A percentile compares a stretch with the other conserved stretches of the same genome.
Evolutionary conservation across 2,888 invertebrate genomes (phyloP).

Genomic region (Steinernema hermaphroditum): DNA sequence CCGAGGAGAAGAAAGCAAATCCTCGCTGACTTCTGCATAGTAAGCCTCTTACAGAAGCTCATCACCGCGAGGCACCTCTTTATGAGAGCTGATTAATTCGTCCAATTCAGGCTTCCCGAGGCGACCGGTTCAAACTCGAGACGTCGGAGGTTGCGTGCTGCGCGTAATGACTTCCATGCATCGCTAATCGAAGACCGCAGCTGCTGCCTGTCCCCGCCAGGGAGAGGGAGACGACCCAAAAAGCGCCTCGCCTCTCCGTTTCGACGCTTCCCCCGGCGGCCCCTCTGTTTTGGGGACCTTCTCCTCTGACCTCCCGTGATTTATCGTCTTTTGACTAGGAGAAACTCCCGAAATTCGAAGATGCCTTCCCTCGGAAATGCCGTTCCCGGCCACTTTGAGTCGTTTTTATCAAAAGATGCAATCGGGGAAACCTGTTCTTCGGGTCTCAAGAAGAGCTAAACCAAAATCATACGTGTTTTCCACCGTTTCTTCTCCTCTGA

Average conservation of each 20-base stretch:
- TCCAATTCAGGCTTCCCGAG: no score
- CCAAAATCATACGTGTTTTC: conserved; percentile 19
- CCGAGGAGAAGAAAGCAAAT: no score
- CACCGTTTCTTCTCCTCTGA: not conserved
- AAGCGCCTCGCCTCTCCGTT: not conserved
- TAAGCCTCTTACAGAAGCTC: not conserved
- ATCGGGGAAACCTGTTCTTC: not conserved
- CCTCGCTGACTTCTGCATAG: no score
- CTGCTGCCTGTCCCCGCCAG: not conserved
- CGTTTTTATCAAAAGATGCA: not conserved
- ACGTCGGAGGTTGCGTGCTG: conserved; percentile 16
- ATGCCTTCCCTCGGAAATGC: no score
- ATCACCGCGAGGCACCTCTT: not conserved
- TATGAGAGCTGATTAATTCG: not conserved
- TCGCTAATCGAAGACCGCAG: conserved; percentile 19
- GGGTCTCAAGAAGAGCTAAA: conserved; percentile 5
- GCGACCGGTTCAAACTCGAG: not conserved
- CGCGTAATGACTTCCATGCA: conserved; percentile 25
- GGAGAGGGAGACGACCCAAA: not conserved
- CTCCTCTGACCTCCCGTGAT: conserved; percentile 9
- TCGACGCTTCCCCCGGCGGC: no score
- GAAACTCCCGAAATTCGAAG: no score
- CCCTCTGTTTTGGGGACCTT: no score
- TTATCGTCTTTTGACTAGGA: conserved; percentile 1
- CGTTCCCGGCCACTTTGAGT: not conserved